Evolutionary conservation across 2,113 vertebrate species (phyloP).

Genomic region (Oryzias woworae): DNA sequence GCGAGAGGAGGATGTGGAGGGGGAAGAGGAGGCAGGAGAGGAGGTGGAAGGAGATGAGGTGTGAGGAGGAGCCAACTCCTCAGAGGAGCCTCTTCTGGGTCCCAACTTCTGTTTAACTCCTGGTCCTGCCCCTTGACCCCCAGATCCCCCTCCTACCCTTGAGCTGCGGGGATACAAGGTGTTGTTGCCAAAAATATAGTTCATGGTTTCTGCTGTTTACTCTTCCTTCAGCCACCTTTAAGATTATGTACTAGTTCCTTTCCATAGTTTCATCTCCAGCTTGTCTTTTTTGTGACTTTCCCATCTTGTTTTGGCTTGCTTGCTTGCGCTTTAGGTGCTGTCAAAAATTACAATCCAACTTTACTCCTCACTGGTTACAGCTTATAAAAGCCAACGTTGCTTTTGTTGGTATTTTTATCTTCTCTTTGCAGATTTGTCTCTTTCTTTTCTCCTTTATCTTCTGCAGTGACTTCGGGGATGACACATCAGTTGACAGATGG

Average conservation of each 20-base stretch:
- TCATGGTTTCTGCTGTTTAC: slow-evolving; percentile 79
- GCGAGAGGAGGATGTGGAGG: slow-evolving; percentile 86
- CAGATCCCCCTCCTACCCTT: slow-evolving; percentile 79
- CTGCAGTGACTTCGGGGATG: slow-evolving; percentile 34
- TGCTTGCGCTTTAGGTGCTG: slow-evolving; percentile 5
- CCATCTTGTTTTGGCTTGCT: not conserved
- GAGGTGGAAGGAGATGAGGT: slow-evolving; percentile 65
- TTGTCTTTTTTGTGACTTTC: slow-evolving; percentile 17
- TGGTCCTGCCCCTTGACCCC: slow-evolving; percentile 76
- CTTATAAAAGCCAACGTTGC: slow-evolving; percentile 31
- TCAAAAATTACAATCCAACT: slow-evolving; percentile 40
- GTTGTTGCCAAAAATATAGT: slow-evolving; percentile 99
- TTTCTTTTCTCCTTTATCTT: slow-evolving; percentile 29
- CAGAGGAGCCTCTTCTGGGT: slow-evolving; percentile 88
- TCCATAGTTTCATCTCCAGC: slow-evolving; percentile 49
- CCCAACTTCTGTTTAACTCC: slow-evolving; percentile 90
- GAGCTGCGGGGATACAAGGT: slow-evolving; percentile 89
- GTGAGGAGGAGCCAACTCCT: slow-evolving; percentile 80
- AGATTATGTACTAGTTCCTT: slow-evolving; percentile 29
- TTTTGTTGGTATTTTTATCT: slow-evolving; percentile 70
- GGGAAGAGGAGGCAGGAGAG: slow-evolving; percentile 81
- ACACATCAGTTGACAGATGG: slow-evolving; percentile 52
- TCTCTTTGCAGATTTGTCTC: slow-evolving; percentile 17
- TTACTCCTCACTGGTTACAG: slow-evolving; percentile 8
- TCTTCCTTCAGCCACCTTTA: slow-evolving; percentile 27